Percentiles rank a stretch among this genome's conserved stretches.
Evolutionary conservation across 2,888 invertebrate species (phyloP).

Genomic region (Branchipolynoe longqiensis): DNA sequence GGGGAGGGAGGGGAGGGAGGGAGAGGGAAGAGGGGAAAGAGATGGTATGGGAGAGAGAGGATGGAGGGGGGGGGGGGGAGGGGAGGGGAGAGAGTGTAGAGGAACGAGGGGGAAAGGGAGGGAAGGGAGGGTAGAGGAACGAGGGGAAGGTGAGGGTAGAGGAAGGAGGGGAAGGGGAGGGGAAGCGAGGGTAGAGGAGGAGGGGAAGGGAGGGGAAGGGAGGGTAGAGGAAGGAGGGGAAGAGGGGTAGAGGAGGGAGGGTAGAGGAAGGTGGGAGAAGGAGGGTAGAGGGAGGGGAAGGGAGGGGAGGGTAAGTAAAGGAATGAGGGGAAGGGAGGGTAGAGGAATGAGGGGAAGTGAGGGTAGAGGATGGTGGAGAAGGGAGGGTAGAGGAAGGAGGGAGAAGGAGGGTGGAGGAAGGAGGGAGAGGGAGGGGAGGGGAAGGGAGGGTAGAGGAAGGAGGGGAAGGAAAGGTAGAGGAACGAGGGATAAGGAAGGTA

Average conservation of each 20-base stretch:
- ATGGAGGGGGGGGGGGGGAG: too few species aligned
- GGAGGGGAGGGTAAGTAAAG: neutral
- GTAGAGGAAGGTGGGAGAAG: neutral
- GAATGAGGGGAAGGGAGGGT: neutral
- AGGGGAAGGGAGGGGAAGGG: neutral
- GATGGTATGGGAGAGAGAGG: too few species aligned
- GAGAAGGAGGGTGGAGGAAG: neutral
- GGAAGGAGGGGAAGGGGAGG: neutral
- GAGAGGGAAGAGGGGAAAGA: too few species aligned
- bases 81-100: too few species aligned
- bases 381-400: neutral
- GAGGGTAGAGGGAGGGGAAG: neutral
- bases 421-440: neutral
- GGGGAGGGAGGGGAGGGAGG: too few species aligned
- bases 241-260: neutral
- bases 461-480: too few species aligned
- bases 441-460: too few species aligned
- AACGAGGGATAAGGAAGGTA: too few species aligned
- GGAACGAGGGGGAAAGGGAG: too few species aligned
- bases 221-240: neutral
- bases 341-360: neutral
- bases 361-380: neutral
- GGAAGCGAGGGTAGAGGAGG: neutral
- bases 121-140: conserved; percentile 32
- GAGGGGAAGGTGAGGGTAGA: neutral